phyloP scores from a whole-genome alignment of 2,888 invertebrate species.

The Limulus polyphemus region DNA sequence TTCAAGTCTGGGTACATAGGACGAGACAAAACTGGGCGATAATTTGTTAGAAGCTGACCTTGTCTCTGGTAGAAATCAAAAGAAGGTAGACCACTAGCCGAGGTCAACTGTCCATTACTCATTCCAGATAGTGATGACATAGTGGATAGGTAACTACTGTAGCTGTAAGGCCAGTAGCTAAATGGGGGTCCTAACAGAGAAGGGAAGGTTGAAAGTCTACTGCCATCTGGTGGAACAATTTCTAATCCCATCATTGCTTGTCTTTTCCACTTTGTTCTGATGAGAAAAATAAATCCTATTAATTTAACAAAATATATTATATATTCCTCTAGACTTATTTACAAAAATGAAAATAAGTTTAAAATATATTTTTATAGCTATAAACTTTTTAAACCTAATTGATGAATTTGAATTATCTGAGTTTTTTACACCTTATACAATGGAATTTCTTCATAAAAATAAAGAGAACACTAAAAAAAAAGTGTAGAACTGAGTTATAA shows the following conservation, averaged over 20 bases:
- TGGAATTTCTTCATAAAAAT: too few relatives aligned
- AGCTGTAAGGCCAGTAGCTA: constrained; percentile 20
- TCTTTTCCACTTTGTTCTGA: constrained; percentile 96
- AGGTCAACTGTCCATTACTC: constrained; percentile 7
- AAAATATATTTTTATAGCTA: too few relatives aligned
- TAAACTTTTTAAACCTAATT: too few relatives aligned
- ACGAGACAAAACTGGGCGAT: constrained; percentile 13
- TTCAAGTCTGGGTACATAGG: constrained; percentile 13
- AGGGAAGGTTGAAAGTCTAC: constrained; percentile 12
- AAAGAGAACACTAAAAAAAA: too few relatives aligned
- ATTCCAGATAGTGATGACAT: constrained; percentile 20
- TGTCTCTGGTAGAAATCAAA: constrained; percentile 18
- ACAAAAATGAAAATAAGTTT: too few relatives aligned
- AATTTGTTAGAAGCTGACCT: constrained; percentile 5
- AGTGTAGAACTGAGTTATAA: too few relatives aligned
- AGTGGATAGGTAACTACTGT: constrained; percentile 21
- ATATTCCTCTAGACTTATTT: too few relatives aligned
- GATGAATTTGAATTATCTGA: too few relatives aligned
- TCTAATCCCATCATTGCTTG: constrained; percentile 96
- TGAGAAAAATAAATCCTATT: constrained; percentile 18
- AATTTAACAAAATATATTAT: neutral
- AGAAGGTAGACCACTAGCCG: constrained; percentile 3
- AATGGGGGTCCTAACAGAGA: constrained; percentile 17
- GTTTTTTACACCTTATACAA: too few relatives aligned
- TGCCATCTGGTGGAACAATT: constrained; percentile 84